Base-by-base conservation (phyloP, 2,888 invertebrate genomes). In the Parnassius apollo region DNA sequence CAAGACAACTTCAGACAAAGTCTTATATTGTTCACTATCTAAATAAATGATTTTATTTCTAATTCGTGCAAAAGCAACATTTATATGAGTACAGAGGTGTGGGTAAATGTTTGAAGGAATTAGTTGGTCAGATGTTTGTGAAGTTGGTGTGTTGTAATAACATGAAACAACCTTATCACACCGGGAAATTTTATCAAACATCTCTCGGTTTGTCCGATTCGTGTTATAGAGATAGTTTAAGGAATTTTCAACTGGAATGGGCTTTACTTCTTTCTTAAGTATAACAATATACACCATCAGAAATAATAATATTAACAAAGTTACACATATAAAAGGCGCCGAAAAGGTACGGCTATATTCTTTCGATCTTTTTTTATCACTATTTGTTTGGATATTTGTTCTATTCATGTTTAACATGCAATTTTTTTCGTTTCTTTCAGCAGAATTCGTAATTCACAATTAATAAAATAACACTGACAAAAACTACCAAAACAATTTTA, bases 41-140 rank as follows among this genome's bases (percentile, higher is more conserved):
- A 96, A 83, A 59, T 84, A 71, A 44, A 97, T 84, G 9, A 93
- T 86, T 68, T 93, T 93, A 73, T 96, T 93, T 4, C 80, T 77
- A 50, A 97, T 90, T 64, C 82, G 80, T 25, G 95, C 95, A 88
- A 96, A 95, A 52, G 95, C 97, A 62, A 96, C 86, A 80, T 96
- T 96, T 65, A 97, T 93, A 83, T 97, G 97, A 1, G 97, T 96
- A 80, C 97, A 98, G 62, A 97, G 88, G 72, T 93, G 82, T 35
- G 96, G 93, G 76, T 96, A 94, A 44, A 97, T 93, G 71, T 92
- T 85, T 46, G 84, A 76, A 8, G 95, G 94, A 73, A 84, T 77
- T 60, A 95, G 83, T 67, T 83, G 77, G n/a, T 62, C 59, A 10
- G 61, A 4, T 11, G 18, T 65, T 66, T 81, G 78, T 60, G 74